A percentile compares a stretch with the other conserved stretches of the same genome.
These are phyloP conservation scores for Atherinomorus stipes DNA, from an alignment of 2,113 vertebrate genomes.

Conservation along the genomic window DNA sequence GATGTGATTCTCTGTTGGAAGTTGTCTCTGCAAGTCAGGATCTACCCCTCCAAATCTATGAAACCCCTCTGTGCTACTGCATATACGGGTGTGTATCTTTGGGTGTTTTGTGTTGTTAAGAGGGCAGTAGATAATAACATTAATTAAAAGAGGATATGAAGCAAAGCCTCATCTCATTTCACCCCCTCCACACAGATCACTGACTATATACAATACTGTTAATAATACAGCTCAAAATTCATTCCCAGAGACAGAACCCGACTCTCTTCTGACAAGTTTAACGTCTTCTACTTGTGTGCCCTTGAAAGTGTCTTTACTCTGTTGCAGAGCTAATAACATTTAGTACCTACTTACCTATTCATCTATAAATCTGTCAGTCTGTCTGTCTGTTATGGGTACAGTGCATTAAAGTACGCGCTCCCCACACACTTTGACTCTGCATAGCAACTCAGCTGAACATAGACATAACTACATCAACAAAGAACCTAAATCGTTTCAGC, in stretches of 20 bases:
- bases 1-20: constrained; percentile 50
- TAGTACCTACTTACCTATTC: background rate
- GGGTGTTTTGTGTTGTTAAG: constrained; percentile 38
- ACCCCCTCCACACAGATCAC: constrained; percentile 54
- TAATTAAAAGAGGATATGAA: constrained; percentile 76
- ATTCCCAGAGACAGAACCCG: constrained; percentile 13
- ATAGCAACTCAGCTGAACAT: constrained; percentile 4
- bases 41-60: constrained; percentile 14
- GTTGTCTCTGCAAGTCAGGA: constrained; percentile 21
- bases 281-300: constrained; percentile 15
- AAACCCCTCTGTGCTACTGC: constrained; percentile 4
- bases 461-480: constrained; percentile 26
- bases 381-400: background rate
- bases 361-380: background rate
- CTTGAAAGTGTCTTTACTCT: constrained; percentile 28
- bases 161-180: constrained; percentile 64
- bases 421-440: constrained; percentile 2
- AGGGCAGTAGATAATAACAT: constrained; percentile 64
- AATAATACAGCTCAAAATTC: constrained; percentile 45
- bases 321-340: constrained; percentile 2
- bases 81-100: constrained; percentile 31
- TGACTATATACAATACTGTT: constrained; percentile 57
- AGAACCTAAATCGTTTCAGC: constrained; percentile 40
- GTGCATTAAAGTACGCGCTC: background rate
- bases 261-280: constrained; percentile 24